phyloP scores from a whole-genome alignment of 2,888 invertebrate species.

The Drosophila anomalipes region DNA sequence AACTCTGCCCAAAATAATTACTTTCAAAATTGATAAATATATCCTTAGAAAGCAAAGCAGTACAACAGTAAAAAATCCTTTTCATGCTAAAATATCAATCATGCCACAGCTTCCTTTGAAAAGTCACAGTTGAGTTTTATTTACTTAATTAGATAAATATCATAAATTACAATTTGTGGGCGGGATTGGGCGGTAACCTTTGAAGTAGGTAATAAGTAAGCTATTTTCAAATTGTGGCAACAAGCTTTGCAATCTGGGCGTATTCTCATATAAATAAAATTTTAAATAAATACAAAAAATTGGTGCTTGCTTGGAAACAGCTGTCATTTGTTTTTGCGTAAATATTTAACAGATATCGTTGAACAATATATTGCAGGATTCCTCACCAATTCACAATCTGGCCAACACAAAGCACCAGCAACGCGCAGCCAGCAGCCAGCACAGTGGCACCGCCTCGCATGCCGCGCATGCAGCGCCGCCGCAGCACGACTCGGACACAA shows the following conservation, averaged over 20 bases:
- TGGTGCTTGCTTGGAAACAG: neutral
- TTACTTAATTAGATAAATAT: too few species aligned
- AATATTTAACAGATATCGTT: neutral
- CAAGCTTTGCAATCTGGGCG: neutral
- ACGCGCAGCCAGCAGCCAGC: constrained; percentile 76
- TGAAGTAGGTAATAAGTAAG: too few species aligned
- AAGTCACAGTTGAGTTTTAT: too few species aligned
- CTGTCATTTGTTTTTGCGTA: neutral
- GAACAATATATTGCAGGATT: constrained; percentile 72
- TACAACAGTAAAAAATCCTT: too few species aligned
- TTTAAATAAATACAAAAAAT: neutral
- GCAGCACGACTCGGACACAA: constrained; percentile 70
- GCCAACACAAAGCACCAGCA: constrained; percentile 84
- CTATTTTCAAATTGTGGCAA: neutral
- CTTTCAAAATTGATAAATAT: neutral
- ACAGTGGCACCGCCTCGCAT: constrained; percentile 63
- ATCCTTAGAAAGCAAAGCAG: too few species aligned
- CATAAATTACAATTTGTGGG: too few species aligned
- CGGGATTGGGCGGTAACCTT: too few species aligned
- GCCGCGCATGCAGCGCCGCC: constrained; percentile 66
- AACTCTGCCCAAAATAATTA: neutral
- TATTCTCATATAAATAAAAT: too few species aligned
- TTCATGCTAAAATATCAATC: too few species aligned
- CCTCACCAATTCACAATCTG: constrained; percentile 85
- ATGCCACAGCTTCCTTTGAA: too few species aligned